Evolutionary conservation across 2,797 vertebrate species (phyloP).

Genomic region (Taenioides sp.): DNA sequence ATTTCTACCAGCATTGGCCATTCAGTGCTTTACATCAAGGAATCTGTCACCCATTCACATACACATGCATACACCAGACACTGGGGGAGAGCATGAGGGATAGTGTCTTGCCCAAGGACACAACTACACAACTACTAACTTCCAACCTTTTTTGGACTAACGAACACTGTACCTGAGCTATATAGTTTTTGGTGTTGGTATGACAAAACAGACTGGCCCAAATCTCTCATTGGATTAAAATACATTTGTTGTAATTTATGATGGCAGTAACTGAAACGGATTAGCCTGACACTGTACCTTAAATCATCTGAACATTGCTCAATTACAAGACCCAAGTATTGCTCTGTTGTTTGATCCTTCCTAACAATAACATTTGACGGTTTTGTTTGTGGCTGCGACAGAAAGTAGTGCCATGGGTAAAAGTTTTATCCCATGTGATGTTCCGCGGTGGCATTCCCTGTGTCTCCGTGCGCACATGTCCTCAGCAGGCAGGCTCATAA

Average conservation of each 20-base stretch:
- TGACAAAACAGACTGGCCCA: not conserved
- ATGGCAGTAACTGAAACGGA: not conserved
- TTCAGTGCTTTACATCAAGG: too few relatives aligned
- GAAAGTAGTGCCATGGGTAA: constrained; percentile 63
- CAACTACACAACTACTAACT: too few relatives aligned
- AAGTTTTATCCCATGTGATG: constrained; percentile 71
- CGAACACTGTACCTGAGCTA: too few relatives aligned
- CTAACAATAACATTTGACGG: constrained; percentile 22
- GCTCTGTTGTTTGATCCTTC: constrained; percentile 13
- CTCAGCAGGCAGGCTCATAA: constrained; percentile 75
- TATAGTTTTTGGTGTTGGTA: not conserved
- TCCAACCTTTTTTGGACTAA: too few relatives aligned
- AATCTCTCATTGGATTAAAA: not conserved
- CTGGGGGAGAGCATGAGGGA: too few relatives aligned
- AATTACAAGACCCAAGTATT: not conserved
- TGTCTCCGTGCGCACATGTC: constrained; percentile 60
- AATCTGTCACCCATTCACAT: too few relatives aligned
- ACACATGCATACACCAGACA: too few relatives aligned
- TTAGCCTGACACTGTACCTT: not conserved
- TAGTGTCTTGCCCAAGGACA: too few relatives aligned
- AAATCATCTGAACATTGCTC: not conserved
- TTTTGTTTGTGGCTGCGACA: constrained; percentile 52
- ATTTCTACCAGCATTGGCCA: too few relatives aligned
- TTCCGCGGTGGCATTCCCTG: constrained; percentile 62
- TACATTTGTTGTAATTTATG: not conserved